phyloP scores from a whole-genome alignment of 2,888 invertebrate species.

The Phorcus lineatus region DNA sequence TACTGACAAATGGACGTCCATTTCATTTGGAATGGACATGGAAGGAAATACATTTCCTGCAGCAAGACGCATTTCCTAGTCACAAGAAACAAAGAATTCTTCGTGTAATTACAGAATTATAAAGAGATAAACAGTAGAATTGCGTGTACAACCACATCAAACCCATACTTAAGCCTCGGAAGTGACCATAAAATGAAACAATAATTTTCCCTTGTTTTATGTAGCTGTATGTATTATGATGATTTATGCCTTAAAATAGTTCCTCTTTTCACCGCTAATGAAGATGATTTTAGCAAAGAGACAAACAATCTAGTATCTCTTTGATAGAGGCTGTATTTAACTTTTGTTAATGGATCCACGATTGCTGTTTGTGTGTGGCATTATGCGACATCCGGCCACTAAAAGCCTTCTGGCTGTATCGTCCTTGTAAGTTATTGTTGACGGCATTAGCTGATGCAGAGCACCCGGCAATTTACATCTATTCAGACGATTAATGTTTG shows the following conservation, averaged over 20 bases:
- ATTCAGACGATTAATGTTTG: not conserved
- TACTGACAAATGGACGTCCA: not conserved
- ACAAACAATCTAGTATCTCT: not conserved
- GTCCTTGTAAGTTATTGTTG: not conserved
- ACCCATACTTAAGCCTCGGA: no score
- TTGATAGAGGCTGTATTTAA: not conserved
- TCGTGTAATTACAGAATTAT: no score
- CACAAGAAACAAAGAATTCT: no score
- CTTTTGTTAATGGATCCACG: not conserved
- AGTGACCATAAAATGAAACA: no score
- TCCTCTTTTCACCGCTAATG: no score
- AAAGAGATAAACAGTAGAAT: no score
- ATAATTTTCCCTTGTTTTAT: no score
- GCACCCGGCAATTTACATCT: not conserved
- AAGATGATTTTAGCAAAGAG: no score
- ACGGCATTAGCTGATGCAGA: not conserved
- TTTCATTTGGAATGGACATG: not conserved
- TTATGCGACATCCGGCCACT: not conserved
- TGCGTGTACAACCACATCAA: no score
- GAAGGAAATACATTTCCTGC: slow-evolving; percentile 3
- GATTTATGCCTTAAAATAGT: no score
- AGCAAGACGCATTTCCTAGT: not conserved
- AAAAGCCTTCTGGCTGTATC: not conserved
- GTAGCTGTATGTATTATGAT: no score
- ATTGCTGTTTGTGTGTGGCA: not conserved